A percentile compares a stretch with the other conserved stretches of the same genome.
These are phyloP conservation scores for Porphyrio hochstetteri DNA, from an alignment of 2,113 vertebrate genomes.

Conservation along the genomic window DNA sequence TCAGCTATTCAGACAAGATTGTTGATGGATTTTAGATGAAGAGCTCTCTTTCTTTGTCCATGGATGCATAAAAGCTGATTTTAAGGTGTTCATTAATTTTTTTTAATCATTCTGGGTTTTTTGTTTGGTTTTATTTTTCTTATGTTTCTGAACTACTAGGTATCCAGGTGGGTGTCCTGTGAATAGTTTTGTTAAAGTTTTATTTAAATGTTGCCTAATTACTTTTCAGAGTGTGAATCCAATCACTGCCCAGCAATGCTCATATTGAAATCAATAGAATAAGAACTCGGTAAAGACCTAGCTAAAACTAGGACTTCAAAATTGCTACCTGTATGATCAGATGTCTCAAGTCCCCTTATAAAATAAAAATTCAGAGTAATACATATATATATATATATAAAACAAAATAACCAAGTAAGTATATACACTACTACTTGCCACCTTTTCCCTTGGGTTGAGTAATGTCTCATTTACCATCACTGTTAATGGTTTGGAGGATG, in stretches of 20 bases:
- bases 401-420: not conserved
- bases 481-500: not conserved
- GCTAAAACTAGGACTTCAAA: not conserved
- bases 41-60: not conserved
- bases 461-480: not conserved
- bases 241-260: not conserved
- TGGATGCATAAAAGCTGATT: not conserved
- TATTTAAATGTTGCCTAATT: not conserved
- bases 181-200: not conserved
- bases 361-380: not conserved
- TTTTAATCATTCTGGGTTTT: not conserved
- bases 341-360: not conserved
- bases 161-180: fast-evolving
- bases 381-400: too few relatives aligned
- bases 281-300: not conserved
- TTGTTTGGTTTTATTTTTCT: not conserved
- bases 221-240: not conserved
- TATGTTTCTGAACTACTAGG: not conserved
- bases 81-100: not conserved
- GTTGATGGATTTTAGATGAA: not conserved
- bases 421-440: not conserved
- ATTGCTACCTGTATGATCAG: not conserved
- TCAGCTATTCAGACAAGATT: not conserved
- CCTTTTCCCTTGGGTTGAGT: not conserved
- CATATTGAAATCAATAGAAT: not conserved